Conservation (phyloP, 2,113 vertebrate species). For the Ageneiosus marmoratus region DNA sequence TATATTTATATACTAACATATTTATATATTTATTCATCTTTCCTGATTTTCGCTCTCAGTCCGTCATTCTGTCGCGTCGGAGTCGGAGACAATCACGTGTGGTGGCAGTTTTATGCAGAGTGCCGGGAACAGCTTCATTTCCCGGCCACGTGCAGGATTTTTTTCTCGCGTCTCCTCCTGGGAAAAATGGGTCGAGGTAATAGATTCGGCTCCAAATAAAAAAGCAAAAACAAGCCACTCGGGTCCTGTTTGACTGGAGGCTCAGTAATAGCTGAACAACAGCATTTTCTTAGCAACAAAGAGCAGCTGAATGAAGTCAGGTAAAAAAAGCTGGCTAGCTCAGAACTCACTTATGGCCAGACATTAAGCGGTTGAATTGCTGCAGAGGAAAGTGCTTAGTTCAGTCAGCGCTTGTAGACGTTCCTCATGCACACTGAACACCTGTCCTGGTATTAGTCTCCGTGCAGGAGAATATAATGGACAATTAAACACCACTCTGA, state of each 20-base stretch:
- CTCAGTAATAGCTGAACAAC: constrained; percentile 57
- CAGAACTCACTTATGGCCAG: neutral
- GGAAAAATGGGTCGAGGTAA: constrained; percentile 59
- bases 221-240: neutral
- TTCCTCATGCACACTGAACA: constrained; percentile 12
- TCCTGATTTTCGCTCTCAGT: constrained; percentile 47
- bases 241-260: constrained; percentile 45
- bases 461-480: neutral
- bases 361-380: neutral
- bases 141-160: constrained; percentile 64
- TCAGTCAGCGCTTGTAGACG: neutral
- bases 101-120: constrained; percentile 68
- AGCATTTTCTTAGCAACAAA: constrained; percentile 46
- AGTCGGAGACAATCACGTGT: constrained; percentile 62
- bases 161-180: constrained; percentile 50
- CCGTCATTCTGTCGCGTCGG: constrained; percentile 60
- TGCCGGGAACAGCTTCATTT: constrained; percentile 72
- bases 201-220: constrained; percentile 39
- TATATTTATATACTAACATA: neutral
- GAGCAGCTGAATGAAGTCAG: constrained; percentile 37
- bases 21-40: neutral
- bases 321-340: constrained; percentile 4
- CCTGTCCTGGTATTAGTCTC: neutral
- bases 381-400: constrained; percentile 1
- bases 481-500: constrained; percentile 1